These are phyloP conservation scores for Noctua pronuba DNA, from an alignment of 2,888 invertebrate species.

Conservation along the genomic window DNA sequence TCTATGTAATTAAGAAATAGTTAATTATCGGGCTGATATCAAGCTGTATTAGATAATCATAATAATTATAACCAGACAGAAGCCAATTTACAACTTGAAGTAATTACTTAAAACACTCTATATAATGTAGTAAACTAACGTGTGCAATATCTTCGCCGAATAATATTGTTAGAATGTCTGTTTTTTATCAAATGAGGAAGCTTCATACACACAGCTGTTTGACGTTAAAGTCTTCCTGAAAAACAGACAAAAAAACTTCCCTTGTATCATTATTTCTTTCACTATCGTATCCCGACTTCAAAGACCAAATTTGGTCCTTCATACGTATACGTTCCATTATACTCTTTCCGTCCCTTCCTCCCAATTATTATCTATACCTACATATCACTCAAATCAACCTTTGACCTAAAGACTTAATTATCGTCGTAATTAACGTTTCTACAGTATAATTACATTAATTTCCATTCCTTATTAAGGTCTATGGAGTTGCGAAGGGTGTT, in stretches of 20 bases:
- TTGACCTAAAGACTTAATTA: slow-evolving; percentile 56
- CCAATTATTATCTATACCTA: slow-evolving; percentile 54
- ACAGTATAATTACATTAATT: slow-evolving; percentile 62
- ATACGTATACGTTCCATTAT: slow-evolving; percentile 33
- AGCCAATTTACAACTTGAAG: slow-evolving; percentile 15
- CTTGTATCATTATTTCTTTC: slow-evolving; percentile 32
- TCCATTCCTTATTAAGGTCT: slow-evolving; percentile 51
- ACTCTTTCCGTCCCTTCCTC: slow-evolving; percentile 19
- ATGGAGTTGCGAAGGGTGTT: slow-evolving; percentile 41
- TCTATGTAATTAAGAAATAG: slow-evolving; percentile 19
- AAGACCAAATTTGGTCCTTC: slow-evolving; percentile 44
- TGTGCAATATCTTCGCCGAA: no score
- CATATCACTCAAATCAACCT: slow-evolving; percentile 55
- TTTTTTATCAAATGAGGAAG: neutral
- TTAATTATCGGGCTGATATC: slow-evolving; percentile 18
- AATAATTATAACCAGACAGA: slow-evolving; percentile 5
- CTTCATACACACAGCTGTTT: neutral
- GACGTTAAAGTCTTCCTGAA: neutral
- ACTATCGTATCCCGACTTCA: slow-evolving; percentile 26
- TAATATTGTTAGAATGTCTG: neutral
- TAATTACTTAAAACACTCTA: neutral
- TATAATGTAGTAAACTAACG: neutral
- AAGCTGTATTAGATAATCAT: slow-evolving; percentile 5
- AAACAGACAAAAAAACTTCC: slow-evolving; percentile 25
- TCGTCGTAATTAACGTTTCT: slow-evolving; percentile 59